Evolutionary conservation across 2,888 invertebrate species (phyloP).

Genomic region (Entomobrya multifasciata): DNA sequence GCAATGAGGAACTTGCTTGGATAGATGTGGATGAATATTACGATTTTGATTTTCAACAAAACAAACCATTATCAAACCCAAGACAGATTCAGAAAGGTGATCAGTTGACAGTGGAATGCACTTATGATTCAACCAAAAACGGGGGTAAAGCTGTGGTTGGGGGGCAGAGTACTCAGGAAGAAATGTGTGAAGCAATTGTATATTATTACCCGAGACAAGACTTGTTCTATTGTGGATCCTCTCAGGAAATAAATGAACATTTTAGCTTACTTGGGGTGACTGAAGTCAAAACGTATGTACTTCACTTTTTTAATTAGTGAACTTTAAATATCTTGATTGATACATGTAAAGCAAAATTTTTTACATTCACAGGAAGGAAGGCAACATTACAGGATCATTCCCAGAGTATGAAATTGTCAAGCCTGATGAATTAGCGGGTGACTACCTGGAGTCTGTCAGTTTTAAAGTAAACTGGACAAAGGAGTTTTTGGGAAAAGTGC

Average conservation of each 20-base stretch:
- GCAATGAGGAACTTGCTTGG: conserved; percentile 42
- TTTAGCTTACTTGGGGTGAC: conserved; percentile 29
- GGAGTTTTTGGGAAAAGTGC: background rate
- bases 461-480: conserved; percentile 23
- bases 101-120: conserved; percentile 45
- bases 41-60: conserved; percentile 50
- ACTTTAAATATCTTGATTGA: background rate
- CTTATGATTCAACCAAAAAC: background rate
- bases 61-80: background rate
- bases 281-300: background rate
- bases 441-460: background rate
- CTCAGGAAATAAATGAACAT: background rate
- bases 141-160: background rate
- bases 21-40: conserved; percentile 41
- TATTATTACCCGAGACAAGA: conserved; percentile 35
- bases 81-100: conserved; percentile 16
- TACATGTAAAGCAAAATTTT: background rate
- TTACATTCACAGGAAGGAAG: background rate
- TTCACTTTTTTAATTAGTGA: background rate
- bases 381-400: background rate
- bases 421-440: background rate
- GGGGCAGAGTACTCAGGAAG: background rate
- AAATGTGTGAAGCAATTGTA: conserved; percentile 52
- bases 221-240: background rate
- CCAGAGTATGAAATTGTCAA: background rate